These are phyloP conservation scores for Rhynchopsitta pachyrhyncha DNA, from an alignment of 2,113 vertebrate genomes.

Conservation along the genomic window DNA sequence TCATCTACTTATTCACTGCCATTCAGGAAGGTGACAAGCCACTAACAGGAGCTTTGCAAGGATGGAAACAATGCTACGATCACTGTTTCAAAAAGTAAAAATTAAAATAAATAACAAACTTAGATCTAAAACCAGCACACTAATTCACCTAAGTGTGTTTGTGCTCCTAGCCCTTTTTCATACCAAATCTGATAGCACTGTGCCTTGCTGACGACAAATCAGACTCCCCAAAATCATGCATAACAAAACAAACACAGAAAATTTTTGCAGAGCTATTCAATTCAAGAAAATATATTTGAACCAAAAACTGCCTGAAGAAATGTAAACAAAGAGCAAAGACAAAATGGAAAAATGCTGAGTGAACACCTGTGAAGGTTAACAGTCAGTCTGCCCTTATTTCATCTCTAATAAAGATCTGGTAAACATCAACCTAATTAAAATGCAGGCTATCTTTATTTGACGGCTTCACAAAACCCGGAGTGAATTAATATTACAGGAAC, in stretches of 20 bases:
- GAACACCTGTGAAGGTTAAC: not conserved
- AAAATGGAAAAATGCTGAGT: not conserved
- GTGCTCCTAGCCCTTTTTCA: not conserved
- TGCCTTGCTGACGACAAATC: not conserved
- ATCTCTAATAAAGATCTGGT: slow-evolving; percentile 17
- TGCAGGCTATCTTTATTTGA: not conserved
- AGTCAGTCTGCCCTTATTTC: not conserved
- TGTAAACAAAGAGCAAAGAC: not conserved
- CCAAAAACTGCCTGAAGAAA: not conserved
- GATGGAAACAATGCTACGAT: not conserved
- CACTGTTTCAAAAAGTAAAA: not conserved
- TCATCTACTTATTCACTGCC: not conserved
- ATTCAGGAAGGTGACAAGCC: not conserved
- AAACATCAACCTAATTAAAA: slow-evolving; percentile 30
- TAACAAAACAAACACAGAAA: not conserved
- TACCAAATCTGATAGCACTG: not conserved
- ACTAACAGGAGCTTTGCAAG: not conserved
- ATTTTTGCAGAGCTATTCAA: not conserved
- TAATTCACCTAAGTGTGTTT: not conserved
- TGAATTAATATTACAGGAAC: not conserved
- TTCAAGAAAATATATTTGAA: not conserved
- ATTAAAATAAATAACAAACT: not conserved
- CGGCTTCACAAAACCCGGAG: not conserved
- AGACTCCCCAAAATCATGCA: not conserved
- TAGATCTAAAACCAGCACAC: not conserved